phyloP scores from a whole-genome alignment of 1,140 invertebrate species.

The Drosophila burlai region DNA sequence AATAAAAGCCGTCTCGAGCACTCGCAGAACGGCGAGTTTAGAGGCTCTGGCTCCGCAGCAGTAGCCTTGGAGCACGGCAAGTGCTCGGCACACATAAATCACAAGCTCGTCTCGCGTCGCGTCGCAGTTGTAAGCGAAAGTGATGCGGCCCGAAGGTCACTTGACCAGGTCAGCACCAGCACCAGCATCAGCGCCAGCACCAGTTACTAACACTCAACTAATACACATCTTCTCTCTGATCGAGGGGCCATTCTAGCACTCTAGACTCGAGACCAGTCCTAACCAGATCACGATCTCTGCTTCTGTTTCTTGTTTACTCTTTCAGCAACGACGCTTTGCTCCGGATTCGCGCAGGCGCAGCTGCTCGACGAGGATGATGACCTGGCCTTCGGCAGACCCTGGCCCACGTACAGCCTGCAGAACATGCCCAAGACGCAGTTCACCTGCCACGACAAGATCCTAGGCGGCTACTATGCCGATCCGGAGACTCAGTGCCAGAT shows the following conservation, averaged over 20 bases:
- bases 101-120: conserved; percentile 43
- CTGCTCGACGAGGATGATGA: conserved; percentile 75
- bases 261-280: conserved; percentile 43
- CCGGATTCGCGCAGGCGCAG: conserved; percentile 51
- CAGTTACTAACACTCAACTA: conserved; percentile 18
- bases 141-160: conserved; percentile 69
- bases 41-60: conserved; percentile 28
- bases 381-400: conserved; percentile 71
- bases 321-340: conserved; percentile 64
- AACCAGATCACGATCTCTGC: conserved; percentile 59
- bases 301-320: conserved; percentile 19
- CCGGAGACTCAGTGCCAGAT: conserved; percentile 96
- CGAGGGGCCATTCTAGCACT: conserved; percentile 37
- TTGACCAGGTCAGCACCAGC: conserved; percentile 46
- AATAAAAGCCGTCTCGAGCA: conserved; percentile 42
- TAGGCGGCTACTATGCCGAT: conserved; percentile 96
- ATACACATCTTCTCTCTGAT: conserved; percentile 4
- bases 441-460: conserved; percentile 93
- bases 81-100: conserved; percentile 74
- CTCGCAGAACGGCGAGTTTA: conserved; percentile 49
- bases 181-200: conserved; percentile 15
- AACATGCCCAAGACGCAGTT: conserved; percentile 94
- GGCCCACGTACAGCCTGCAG: conserved; percentile 91
- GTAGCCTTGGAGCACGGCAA: conserved; percentile 61
- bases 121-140: conserved; percentile 68